Percentiles rank a stretch among this genome's conserved stretches.
Conservation (phyloP, 2,797 vertebrate species). For the Rousettus madagascariensis region DNA sequence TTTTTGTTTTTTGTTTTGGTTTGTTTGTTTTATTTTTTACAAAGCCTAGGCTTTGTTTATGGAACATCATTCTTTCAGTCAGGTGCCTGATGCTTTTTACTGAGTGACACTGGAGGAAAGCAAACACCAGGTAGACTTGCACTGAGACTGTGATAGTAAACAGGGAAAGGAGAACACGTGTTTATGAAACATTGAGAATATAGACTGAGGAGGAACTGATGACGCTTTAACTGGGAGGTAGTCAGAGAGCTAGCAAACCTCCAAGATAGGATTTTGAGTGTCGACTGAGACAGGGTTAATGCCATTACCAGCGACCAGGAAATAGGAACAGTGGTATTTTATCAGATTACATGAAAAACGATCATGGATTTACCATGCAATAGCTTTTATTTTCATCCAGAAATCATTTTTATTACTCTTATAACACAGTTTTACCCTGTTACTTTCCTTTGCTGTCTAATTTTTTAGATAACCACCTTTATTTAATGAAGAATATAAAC, state of each 20-base stretch:
- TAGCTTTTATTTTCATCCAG: not conserved
- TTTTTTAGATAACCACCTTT: not conserved
- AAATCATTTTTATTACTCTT: constrained; percentile 15
- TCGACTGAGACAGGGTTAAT: not conserved
- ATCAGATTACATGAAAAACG: not conserved
- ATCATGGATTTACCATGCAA: not conserved
- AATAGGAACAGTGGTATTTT: not conserved
- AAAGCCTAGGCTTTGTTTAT: not conserved
- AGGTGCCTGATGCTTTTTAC: not conserved
- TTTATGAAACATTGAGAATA: not conserved
- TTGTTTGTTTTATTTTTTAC: not conserved
- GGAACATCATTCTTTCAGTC: not conserved
- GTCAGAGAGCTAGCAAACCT: not conserved
- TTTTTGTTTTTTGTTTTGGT: not conserved
- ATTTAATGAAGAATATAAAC: not conserved
- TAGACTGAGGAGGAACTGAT: not conserved
- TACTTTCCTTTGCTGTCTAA: not conserved
- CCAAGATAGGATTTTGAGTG: not conserved
- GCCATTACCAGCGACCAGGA: not conserved
- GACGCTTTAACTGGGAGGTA: not conserved
- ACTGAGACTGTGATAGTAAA: not conserved
- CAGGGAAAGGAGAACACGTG: not conserved
- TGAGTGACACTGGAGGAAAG: not conserved
- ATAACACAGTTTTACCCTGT: not conserved
- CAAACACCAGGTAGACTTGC: not conserved